These are phyloP conservation scores for Anarsia innoxiella DNA, from an alignment of 2,888 invertebrate genomes.

Conservation along the genomic window DNA sequence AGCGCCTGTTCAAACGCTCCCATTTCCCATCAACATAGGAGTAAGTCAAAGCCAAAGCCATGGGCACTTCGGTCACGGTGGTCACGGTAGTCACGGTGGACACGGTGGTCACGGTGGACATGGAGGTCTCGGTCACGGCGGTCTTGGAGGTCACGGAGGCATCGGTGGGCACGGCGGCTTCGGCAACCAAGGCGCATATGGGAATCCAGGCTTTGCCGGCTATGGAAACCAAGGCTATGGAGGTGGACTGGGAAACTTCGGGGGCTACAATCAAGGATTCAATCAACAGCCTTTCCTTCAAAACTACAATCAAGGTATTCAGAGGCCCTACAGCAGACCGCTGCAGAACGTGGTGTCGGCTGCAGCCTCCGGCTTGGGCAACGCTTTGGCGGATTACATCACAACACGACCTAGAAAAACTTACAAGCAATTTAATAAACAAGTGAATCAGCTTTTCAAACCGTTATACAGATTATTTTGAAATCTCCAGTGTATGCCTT, in stretches of 20 bases:
- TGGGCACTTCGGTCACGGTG: slow-evolving; percentile 15
- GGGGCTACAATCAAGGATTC: slow-evolving; percentile 8
- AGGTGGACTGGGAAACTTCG: slow-evolving; percentile 13
- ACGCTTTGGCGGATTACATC: slow-evolving; percentile 64
- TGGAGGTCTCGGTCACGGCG: slow-evolving; percentile 11
- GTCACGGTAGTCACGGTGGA: slow-evolving; percentile 24
- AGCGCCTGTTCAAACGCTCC: slow-evolving; percentile 22
- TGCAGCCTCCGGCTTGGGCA: slow-evolving; percentile 70
- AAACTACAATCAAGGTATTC: slow-evolving; percentile 6
- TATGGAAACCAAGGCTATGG: slow-evolving; percentile 13
- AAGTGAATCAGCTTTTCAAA: slow-evolving; percentile 46
- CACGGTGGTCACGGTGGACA: slow-evolving; percentile 24
- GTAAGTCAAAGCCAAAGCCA: slow-evolving; percentile 26
- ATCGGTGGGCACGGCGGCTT: slow-evolving; percentile 22
- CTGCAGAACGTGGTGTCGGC: slow-evolving; percentile 49
- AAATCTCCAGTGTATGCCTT: no score
- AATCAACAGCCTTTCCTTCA: slow-evolving; percentile 7
- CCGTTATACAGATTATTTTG: slow-evolving; percentile 56
- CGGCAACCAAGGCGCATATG: slow-evolving; percentile 22
- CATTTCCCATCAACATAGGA: slow-evolving; percentile 23
- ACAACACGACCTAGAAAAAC: slow-evolving; percentile 47
- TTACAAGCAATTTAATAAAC: slow-evolving; percentile 50
- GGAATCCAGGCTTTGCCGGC: slow-evolving; percentile 11
- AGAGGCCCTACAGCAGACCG: slow-evolving; percentile 29
- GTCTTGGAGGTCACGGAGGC: slow-evolving; percentile 27